Percentiles rank a stretch among this genome's conserved stretches.
Conservation (phyloP, 2,888 invertebrate genomes). For the Myathropa florea region DNA sequence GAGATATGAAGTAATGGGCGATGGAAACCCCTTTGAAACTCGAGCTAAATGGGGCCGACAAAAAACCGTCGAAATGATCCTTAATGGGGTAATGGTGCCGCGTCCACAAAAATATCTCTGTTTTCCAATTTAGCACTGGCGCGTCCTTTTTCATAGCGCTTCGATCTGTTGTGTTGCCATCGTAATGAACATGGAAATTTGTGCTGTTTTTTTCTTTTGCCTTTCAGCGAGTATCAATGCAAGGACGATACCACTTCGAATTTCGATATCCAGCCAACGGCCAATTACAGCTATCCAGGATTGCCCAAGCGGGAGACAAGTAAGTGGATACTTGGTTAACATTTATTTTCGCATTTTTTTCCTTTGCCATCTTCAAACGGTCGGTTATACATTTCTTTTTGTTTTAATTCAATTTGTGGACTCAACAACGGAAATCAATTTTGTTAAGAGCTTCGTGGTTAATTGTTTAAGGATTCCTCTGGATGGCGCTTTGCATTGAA, state of each 20-base stretch:
- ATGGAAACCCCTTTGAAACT: background rate
- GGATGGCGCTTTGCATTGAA: background rate
- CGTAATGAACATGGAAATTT: slow-evolving; percentile 13
- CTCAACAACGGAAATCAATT: background rate
- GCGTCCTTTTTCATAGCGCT: background rate
- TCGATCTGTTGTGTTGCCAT: background rate
- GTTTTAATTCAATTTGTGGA: background rate
- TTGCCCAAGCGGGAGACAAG: slow-evolving; percentile 80
- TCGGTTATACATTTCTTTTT: slow-evolving; percentile 11
- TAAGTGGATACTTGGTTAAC: slow-evolving; percentile 72
- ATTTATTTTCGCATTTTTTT: slow-evolving; percentile 6
- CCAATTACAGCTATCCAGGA: slow-evolving; percentile 83
- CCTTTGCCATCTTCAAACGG: background rate
- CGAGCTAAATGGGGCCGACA: slow-evolving; percentile 5
- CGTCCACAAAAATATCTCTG: slow-evolving; percentile 22
- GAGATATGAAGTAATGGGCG: too few species aligned
- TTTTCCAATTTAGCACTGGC: slow-evolving; percentile 1
- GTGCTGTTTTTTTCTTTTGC: background rate
- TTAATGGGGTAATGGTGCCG: slow-evolving; percentile 17
- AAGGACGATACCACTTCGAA: slow-evolving; percentile 83
- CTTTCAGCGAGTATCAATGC: slow-evolving; percentile 82
- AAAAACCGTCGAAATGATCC: background rate
- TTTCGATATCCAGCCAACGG: slow-evolving; percentile 83
- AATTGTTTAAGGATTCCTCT: background rate
- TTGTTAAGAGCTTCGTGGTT: background rate